Evolutionary conservation across 1,140 invertebrate species (phyloP).

Genomic region (Lordiphosa collinella): DNA sequence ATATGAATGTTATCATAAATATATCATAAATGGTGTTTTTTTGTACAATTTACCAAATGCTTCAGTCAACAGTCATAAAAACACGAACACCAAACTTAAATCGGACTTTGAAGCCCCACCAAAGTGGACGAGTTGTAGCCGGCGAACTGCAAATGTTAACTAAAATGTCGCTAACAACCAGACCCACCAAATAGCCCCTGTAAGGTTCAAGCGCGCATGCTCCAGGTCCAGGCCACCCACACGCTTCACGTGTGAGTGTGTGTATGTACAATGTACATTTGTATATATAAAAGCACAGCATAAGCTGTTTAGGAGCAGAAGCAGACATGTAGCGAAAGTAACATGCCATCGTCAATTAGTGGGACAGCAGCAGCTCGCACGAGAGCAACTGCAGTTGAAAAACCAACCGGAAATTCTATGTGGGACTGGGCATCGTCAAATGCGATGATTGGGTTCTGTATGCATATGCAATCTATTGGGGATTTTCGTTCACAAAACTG

Average conservation of each 20-base stretch:
- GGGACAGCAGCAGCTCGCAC: neutral
- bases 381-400: conserved; percentile 3
- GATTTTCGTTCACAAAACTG: too few species aligned
- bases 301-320: neutral
- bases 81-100: neutral
- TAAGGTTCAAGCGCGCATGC: conserved; percentile 19
- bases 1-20: conserved; percentile 5
- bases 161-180: conserved; percentile 9
- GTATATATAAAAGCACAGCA: neutral
- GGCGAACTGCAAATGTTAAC: conserved; percentile 35
- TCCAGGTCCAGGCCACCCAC: conserved; percentile 18
- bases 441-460: neutral
- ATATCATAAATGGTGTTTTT: conserved; percentile 8
- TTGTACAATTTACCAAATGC: conserved; percentile 32
- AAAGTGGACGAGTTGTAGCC: conserved; percentile 14
- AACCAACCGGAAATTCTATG: neutral
- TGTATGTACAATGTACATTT: neutral
- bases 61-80: too few species aligned
- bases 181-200: conserved; percentile 4
- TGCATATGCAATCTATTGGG: too few species aligned
- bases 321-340: neutral
- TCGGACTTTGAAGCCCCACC: conserved; percentile 1
- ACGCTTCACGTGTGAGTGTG: neutral
- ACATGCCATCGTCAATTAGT: conserved; percentile 16
- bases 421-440: neutral